These are phyloP conservation scores for Natrix natrix DNA, from an alignment of 2,797 vertebrate genomes.

Conservation along the genomic window DNA sequence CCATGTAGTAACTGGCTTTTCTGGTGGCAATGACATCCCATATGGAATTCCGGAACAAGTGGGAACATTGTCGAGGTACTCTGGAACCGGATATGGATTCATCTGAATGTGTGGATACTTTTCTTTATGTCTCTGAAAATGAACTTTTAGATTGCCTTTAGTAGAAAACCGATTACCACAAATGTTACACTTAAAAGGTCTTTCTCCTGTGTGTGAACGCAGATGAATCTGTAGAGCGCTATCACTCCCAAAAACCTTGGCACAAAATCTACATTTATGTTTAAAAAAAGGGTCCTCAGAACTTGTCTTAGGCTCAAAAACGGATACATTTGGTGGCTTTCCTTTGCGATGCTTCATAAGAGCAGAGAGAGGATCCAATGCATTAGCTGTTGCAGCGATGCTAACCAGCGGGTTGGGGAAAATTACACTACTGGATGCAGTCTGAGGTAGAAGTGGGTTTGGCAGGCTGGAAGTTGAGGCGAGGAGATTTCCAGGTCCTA, in stretches of 20 bases:
- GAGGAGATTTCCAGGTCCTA: slow-evolving; percentile 85
- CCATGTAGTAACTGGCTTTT: slow-evolving; percentile 98
- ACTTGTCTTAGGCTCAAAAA: slow-evolving; percentile 95
- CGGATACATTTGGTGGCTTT: slow-evolving; percentile 96
- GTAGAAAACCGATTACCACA: slow-evolving; percentile 99
- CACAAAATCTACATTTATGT: slow-evolving; percentile 99
- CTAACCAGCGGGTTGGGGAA: slow-evolving; percentile 98
- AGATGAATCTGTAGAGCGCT: slow-evolving; percentile 98
- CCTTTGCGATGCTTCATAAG: slow-evolving; percentile 99
- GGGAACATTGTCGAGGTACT: slow-evolving; percentile 99
- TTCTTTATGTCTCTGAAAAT: slow-evolving; percentile 99
- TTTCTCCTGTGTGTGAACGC: slow-evolving; percentile 96
- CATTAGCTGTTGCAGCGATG: slow-evolving; percentile 96
- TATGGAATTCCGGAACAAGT: slow-evolving; percentile 98
- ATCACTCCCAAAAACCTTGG: slow-evolving; percentile 99
- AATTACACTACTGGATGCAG: slow-evolving; percentile 93
- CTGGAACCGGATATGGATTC: slow-evolving; percentile 99
- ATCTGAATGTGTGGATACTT: slow-evolving; percentile 99
- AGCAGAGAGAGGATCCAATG: slow-evolving; percentile 91
- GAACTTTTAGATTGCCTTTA: slow-evolving; percentile 98
- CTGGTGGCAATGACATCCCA: slow-evolving; percentile 96
- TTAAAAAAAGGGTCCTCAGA: slow-evolving; percentile 99
- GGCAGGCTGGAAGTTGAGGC: slow-evolving; percentile 88
- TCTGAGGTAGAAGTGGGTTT: slow-evolving; percentile 92
- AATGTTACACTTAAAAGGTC: slow-evolving; percentile 99